Base-by-base conservation (phyloP, 1,140 invertebrate species). In the Hycleus cichorii region DNA sequence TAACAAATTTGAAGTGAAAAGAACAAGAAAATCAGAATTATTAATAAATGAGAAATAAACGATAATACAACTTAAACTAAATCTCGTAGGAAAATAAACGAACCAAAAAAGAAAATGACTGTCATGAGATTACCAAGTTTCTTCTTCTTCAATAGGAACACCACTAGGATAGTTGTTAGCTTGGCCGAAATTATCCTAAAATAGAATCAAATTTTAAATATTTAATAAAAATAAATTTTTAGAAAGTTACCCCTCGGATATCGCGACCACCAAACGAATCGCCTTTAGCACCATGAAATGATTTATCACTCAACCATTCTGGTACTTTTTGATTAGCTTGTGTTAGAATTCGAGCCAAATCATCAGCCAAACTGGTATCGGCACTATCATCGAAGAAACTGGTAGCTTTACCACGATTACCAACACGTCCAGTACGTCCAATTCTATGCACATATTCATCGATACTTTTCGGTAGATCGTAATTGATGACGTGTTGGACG, bases 401-500 rank as follows among this genome's bases (percentile, higher is more conserved):
- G 0, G 90, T 91, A 0, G 95, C 91, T 66, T 83, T 86, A 4
- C 95, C 95, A 42, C 85, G 73, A 74, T 97, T 95, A 64, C 95
- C 95, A 18, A 97, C 89, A 42, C 95, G 83, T 2, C 95, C 95
- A 11, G 95, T 98, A 66, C 95, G 79, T 1, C 95, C 95, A 69
- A 97, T 97, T 45, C 95, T 80, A 76, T 98, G 95, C 4, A 97
- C 92, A 71, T 98, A 98, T 57, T 95, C 92, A 59, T 95, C 92
- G 57, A 96, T 89, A 25, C 79, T 78, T 53, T 85, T 85, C 0
- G 95, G 94, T 60, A 97, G 69, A 73, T 97, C 94, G 69, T 86
- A 97, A 72, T 97, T 97, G 4, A 98, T 85, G 0, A 97, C 95
- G 66, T 93, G 88, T 47, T 84, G 80, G 0, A 74, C 69, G 12